Evolutionary conservation across 1,140 invertebrate genomes (phyloP).

Genomic region (Rhopalosiphum maidis): DNA sequence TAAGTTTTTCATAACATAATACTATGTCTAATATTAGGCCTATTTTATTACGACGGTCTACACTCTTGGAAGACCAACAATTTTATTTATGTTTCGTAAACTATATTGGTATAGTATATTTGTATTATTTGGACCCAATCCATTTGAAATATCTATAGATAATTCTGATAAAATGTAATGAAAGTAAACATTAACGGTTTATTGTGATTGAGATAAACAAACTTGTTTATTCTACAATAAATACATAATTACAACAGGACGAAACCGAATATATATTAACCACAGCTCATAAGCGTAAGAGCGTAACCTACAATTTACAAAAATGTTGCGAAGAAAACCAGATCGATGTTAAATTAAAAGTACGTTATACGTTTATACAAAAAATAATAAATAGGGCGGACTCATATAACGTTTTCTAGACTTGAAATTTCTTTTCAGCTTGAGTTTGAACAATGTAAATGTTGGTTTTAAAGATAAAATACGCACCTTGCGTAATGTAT

Average conservation of each 20-base stretch:
- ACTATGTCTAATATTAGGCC: too few species aligned
- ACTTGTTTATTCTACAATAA: neutral
- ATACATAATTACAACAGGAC: neutral
- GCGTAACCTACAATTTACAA: neutral
- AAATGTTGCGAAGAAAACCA: neutral
- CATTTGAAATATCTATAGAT: neutral
- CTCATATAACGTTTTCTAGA: neutral
- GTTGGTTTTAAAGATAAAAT: neutral
- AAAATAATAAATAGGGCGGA: neutral
- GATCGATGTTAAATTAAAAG: slow-evolving; percentile 15
- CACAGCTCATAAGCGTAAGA: neutral
- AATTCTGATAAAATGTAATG: neutral
- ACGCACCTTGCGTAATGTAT: neutral
- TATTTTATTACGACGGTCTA: neutral
- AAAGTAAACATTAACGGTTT: neutral
- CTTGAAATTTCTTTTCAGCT: neutral
- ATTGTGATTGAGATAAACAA: neutral
- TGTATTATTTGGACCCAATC: neutral
- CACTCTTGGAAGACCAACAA: neutral
- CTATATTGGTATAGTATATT: neutral
- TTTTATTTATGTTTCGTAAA: neutral
- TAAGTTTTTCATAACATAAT: neutral
- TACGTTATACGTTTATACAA: neutral
- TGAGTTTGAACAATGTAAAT: neutral
- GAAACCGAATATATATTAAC: neutral